phyloP scores from a whole-genome alignment of 2,888 invertebrate genomes.

The Formica aserva region DNA sequence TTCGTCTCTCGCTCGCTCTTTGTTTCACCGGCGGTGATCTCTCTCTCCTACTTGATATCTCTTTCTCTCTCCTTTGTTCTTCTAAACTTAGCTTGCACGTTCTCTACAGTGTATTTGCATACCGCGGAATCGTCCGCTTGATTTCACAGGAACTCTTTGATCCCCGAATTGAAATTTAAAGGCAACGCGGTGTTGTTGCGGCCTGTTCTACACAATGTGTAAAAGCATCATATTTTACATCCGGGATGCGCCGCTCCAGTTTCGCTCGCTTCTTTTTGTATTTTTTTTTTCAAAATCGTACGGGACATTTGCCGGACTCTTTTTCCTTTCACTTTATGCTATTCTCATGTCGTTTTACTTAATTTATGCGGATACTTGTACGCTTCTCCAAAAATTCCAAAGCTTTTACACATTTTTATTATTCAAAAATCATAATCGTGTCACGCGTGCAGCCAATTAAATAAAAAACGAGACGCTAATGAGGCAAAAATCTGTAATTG shows the following conservation, averaged over 20 bases:
- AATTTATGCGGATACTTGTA: neutral
- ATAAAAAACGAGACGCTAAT: slow-evolving; percentile 7
- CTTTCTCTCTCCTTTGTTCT: slow-evolving; percentile 24
- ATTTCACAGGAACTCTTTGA: slow-evolving; percentile 79
- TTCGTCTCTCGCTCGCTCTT: slow-evolving; percentile 51
- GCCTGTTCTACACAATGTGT: slow-evolving; percentile 71
- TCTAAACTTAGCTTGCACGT: slow-evolving; percentile 51
- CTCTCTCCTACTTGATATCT: slow-evolving; percentile 12
- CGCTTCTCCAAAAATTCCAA: neutral
- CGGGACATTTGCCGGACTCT: slow-evolving; percentile 27
- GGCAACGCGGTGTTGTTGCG: slow-evolving; percentile 60
- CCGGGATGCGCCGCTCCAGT: slow-evolving; percentile 30
- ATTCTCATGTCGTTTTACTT: slow-evolving; percentile 47
- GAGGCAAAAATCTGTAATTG: slow-evolving; percentile 44
- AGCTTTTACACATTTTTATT: neutral
- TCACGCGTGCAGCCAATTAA: slow-evolving; percentile 20
- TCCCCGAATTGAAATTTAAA: slow-evolving; percentile 81
- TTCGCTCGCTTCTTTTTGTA: slow-evolving; percentile 58
- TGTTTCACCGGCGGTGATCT: slow-evolving; percentile 36
- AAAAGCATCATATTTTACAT: slow-evolving; percentile 83
- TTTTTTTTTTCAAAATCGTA: slow-evolving; percentile 41
- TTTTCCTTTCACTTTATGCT: slow-evolving; percentile 32
- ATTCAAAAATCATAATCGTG: neutral
- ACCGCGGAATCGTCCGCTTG: slow-evolving; percentile 78
- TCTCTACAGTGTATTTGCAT: slow-evolving; percentile 76